These are phyloP conservation scores for Halichoeres trimaculatus DNA, from an alignment of 2,113 vertebrate genomes.

Conservation along the genomic window DNA sequence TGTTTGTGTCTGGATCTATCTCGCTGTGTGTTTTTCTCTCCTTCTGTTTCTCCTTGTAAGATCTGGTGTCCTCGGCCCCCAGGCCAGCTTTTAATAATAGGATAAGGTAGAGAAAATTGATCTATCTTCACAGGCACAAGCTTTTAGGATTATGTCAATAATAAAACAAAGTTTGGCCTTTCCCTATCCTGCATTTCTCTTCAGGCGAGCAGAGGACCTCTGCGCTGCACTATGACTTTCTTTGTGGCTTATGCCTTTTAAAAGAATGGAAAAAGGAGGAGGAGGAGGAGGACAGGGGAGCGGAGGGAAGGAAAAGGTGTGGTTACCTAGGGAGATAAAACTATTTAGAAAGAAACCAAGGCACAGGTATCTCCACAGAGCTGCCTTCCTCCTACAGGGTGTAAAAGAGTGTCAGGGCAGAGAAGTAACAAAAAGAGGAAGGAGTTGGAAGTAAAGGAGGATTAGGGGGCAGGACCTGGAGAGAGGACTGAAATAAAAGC, in stretches of 20 bases:
- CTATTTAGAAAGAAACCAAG: slow-evolving; percentile 36
- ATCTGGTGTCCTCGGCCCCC: slow-evolving; percentile 63
- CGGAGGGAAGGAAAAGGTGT: slow-evolving; percentile 57
- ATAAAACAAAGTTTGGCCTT: slow-evolving; percentile 79
- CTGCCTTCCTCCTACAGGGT: slow-evolving; percentile 45
- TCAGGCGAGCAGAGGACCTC: slow-evolving; percentile 69
- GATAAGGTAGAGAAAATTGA: slow-evolving; percentile 83
- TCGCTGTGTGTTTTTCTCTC: slow-evolving; percentile 50
- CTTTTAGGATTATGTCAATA: slow-evolving; percentile 83
- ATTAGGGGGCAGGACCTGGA: slow-evolving; percentile 52
- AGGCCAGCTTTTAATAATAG: slow-evolving; percentile 83
- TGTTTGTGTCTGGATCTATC: slow-evolving; percentile 45
- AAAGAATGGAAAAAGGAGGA: slow-evolving; percentile 34
- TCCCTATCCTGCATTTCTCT: slow-evolving; percentile 66
- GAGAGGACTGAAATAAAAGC: slow-evolving; percentile 52
- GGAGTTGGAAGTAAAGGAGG: slow-evolving; percentile 56
- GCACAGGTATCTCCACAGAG: slow-evolving; percentile 37
- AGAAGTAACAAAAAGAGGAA: slow-evolving; percentile 30
- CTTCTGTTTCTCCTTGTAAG: slow-evolving; percentile 56
- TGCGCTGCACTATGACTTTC: slow-evolving; percentile 61
- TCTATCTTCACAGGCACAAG: slow-evolving; percentile 77
- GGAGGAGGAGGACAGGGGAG: slow-evolving; percentile 31
- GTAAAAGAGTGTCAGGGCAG: slow-evolving; percentile 42
- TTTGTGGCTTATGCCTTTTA: slow-evolving; percentile 61
- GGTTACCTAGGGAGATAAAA: slow-evolving; percentile 72